phyloP scores from a whole-genome alignment of 2,113 vertebrate species.

The Mesoclemmys tuberculata region DNA sequence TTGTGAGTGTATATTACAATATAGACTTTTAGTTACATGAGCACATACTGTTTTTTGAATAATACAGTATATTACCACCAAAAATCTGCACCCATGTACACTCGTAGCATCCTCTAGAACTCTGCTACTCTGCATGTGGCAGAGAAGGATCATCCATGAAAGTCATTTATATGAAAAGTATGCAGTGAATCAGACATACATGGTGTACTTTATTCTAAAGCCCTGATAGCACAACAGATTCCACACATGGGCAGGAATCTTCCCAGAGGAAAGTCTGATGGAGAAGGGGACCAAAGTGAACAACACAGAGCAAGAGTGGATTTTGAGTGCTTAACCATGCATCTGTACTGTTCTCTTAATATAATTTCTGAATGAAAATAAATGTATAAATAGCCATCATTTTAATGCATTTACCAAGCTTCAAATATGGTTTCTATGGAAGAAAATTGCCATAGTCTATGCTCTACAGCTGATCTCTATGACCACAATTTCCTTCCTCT shows the following conservation, averaged over 20 bases:
- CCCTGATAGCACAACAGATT: background rate
- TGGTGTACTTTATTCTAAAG: background rate
- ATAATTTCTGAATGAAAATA: slow-evolving; percentile 46
- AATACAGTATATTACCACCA: background rate
- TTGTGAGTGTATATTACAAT: background rate
- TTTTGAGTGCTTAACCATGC: background rate
- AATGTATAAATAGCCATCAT: slow-evolving; percentile 33
- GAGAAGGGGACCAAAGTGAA: slow-evolving; percentile 21
- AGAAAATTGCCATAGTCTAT: slow-evolving; percentile 47
- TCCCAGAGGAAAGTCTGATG: background rate
- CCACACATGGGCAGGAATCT: slow-evolving; percentile 14
- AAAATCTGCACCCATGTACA: slow-evolving; percentile 1
- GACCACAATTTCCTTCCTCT: slow-evolving; percentile 57
- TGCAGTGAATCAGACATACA: background rate
- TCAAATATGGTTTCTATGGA: slow-evolving; percentile 46
- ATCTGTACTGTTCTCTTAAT: slow-evolving; percentile 39
- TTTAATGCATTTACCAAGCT: slow-evolving; percentile 37
- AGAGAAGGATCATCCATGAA: background rate
- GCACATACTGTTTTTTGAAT: background rate
- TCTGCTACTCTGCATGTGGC: background rate
- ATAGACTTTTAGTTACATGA: rapidly evolving
- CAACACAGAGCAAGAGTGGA: background rate
- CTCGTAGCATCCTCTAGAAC: slow-evolving; percentile 3
- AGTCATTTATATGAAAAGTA: background rate
- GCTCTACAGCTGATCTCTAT: slow-evolving; percentile 17